phyloP scores from a whole-genome alignment of 2,113 vertebrate species.

The Tympanuchus pallidicinctus region DNA sequence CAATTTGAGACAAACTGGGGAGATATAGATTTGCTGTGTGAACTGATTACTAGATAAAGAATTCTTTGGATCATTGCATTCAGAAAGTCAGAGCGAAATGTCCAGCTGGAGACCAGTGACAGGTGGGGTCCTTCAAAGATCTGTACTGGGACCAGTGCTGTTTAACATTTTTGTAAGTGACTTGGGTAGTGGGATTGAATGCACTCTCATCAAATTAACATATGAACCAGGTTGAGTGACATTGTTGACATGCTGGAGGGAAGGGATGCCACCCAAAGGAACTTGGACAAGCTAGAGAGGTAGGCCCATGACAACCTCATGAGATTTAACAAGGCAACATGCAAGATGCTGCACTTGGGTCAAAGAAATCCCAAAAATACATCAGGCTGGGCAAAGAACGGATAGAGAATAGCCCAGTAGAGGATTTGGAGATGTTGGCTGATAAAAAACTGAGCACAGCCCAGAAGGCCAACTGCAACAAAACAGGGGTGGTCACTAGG shows the following conservation, averaged over 20 bases:
- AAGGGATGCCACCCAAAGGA: neutral
- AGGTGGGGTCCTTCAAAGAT: neutral
- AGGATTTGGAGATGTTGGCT: neutral
- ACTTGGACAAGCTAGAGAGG: neutral
- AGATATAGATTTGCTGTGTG: neutral
- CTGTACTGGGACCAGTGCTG: neutral
- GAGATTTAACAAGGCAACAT: neutral
- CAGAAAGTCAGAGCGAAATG: neutral
- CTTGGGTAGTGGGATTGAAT: neutral
- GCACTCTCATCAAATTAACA: neutral
- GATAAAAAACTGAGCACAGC: neutral
- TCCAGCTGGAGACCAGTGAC: neutral
- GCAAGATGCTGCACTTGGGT: neutral
- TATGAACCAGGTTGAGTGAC: neutral
- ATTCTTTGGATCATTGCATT: neutral
- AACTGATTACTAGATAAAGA: neutral
- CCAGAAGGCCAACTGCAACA: neutral
- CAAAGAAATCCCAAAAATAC: neutral
- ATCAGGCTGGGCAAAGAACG: neutral
- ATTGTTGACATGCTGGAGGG: neutral
- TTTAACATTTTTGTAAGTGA: neutral
- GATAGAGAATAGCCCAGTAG: neutral
- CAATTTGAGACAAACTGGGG: neutral
- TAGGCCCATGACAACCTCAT: neutral
- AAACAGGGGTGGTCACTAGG: neutral